Evolutionary conservation across 2,888 invertebrate species (phyloP), one percentile per base, ranked within the genome.

Genomic region (Liopterus haemorrhoidalis): DNA sequence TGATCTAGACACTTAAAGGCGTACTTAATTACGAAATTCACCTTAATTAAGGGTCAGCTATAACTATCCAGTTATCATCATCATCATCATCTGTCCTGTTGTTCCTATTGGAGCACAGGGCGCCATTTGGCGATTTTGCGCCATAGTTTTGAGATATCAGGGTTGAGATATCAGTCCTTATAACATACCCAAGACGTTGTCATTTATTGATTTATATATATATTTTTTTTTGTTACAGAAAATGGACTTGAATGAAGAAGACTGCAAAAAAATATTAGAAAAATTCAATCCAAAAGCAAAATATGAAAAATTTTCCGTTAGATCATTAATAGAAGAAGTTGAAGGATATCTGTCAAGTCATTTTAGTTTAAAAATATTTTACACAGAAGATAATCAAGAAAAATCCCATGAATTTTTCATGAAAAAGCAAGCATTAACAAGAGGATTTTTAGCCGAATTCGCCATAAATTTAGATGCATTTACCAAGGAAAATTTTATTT

Each of bases 321-420:
- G 33, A 3, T 39, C 38, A 2, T 18, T 45, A n/a, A 16, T 15
- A 14, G 45, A 33, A 4, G 39, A 45, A 3, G 45, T 45, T 5
- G 39, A 45, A 18, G 45, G 45, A 12, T 45, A 45, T 16, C 11
- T 45, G 16, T 25, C 39, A 8, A 39, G 39, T 12, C 45, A 45
- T 25, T 45, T 11, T 25, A 32, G 32, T 4, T 31, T 45, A 14
- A 14, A 15, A 11, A 39, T 45, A 8, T 18, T n/a, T 4, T 45
- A 32, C 19, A n/a, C n/a, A n/a, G 25, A 39, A 32, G 28, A 42
- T 9, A 27, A 19, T 20, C 20, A 18, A 9, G 20, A 27, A 28
- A 15, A 32, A 5, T 25, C 5, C 5, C 24, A 27, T 18, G 20
- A 24, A 12, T 45, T 39, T 25, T 45, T 45, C 21, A 39, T 45